Evolutionary conservation across 2,113 vertebrate species (phyloP).

Genomic region (Tachuris rubrigastra): DNA sequence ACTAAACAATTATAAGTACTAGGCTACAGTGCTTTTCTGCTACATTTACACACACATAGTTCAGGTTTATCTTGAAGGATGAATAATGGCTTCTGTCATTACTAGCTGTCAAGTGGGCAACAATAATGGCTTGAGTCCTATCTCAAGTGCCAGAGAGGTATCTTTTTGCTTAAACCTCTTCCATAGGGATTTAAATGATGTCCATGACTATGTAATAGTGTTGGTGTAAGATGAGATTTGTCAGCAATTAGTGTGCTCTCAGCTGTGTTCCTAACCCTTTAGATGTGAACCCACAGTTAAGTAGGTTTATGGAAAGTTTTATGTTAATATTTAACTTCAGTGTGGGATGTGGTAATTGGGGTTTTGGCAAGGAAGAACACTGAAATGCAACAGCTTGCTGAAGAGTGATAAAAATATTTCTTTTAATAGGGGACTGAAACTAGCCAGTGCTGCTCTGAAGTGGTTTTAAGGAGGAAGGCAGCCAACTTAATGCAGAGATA

Average conservation of each 20-base stretch:
- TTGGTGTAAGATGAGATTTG: not conserved
- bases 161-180: not conserved
- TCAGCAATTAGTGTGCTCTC: conserved; percentile 4
- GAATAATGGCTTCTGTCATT: not conserved
- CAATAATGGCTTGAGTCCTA: not conserved
- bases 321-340: not conserved
- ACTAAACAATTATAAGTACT: not conserved
- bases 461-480: not conserved
- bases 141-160: not conserved
- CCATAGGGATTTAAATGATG: not conserved
- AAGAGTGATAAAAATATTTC: not conserved
- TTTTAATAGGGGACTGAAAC: not conserved
- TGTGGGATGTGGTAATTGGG: not conserved
- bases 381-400: not conserved
- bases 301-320: not conserved
- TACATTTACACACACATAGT: not conserved
- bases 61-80: not conserved
- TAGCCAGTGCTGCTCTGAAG: not conserved
- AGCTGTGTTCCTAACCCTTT: not conserved
- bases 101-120: not conserved
- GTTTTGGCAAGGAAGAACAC: not conserved
- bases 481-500: not conserved
- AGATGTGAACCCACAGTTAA: not conserved
- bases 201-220: not conserved
- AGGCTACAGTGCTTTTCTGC: not conserved